A percentile compares a stretch with the other conserved stretches of the same genome.
These are phyloP conservation scores for Hypanus sabinus DNA, from an alignment of 2,113 vertebrate species.

Conservation along the genomic window DNA sequence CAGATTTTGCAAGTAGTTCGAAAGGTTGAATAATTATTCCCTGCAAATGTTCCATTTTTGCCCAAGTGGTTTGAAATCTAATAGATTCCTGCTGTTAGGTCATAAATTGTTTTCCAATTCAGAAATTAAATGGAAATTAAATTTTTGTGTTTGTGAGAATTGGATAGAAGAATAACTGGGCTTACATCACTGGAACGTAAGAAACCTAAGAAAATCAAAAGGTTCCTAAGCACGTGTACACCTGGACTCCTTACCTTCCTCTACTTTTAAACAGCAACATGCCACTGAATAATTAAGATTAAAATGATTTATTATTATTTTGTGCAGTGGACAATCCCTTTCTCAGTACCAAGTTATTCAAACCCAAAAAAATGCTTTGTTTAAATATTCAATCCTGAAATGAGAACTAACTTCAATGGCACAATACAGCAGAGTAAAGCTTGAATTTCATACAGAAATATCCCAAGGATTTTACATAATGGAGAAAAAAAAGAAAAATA, in stretches of 20 bases:
- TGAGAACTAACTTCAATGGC: not conserved
- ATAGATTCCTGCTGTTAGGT: not conserved
- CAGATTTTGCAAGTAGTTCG: not conserved
- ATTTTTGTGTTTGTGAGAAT: not conserved
- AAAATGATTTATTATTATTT: not conserved
- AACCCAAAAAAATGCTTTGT: not conserved
- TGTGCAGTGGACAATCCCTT: not conserved
- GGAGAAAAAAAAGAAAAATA: not conserved
- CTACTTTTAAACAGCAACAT: not conserved
- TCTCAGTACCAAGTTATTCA: not conserved
- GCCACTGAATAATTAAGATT: not conserved
- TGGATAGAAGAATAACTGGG: not conserved
- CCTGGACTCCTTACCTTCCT: not conserved
- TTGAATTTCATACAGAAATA: not conserved
- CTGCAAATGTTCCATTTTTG: not conserved
- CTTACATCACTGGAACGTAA: not conserved
- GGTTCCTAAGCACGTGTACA: not conserved
- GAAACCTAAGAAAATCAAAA: not conserved
- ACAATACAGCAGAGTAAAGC: not conserved
- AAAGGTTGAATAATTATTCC: not conserved
- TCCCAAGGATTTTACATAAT: not conserved
- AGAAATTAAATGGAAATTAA: slow-evolving; percentile 10
- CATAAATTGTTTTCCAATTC: not conserved
- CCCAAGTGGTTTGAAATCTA: not conserved
- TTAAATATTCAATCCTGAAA: not conserved